Conservation (phyloP, 1,140 invertebrate genomes). For the Drosophila virilis region DNA sequence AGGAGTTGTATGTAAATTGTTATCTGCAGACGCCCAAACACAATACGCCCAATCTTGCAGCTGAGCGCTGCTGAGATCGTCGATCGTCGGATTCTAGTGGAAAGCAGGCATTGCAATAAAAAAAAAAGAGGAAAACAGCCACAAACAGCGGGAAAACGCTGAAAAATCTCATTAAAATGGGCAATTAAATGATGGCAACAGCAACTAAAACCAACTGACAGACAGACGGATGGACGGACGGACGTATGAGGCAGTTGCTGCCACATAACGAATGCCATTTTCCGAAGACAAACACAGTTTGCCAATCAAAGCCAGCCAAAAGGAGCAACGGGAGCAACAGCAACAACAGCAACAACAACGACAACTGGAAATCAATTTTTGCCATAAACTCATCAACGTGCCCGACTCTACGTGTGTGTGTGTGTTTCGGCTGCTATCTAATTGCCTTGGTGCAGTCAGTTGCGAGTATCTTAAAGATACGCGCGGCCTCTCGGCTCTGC, state of each 20-base stretch:
- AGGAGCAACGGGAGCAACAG: conserved; percentile 38
- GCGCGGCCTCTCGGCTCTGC: conserved; percentile 13
- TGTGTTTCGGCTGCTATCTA: conserved; percentile 66
- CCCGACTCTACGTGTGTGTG: conserved; percentile 23
- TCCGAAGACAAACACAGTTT: conserved; percentile 50
- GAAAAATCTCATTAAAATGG: conserved; percentile 80
- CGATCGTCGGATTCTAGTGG: conserved; percentile 49
- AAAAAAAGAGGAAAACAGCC: background rate
- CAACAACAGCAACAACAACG: conserved; percentile 36
- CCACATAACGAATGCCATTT: conserved; percentile 65
- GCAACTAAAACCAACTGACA: conserved; percentile 71
- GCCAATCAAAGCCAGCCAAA: conserved; percentile 44
- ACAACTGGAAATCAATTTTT: conserved; percentile 82
- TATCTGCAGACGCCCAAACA: conserved; percentile 71
- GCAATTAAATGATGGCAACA: conserved; percentile 78
- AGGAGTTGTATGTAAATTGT: conserved; percentile 63
- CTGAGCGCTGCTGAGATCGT: conserved; percentile 13
- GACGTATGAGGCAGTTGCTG: conserved; percentile 8
- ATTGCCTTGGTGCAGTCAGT: conserved; percentile 70
- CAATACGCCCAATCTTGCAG: conserved; percentile 58
- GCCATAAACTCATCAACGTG: conserved; percentile 79
- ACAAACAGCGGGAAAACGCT: conserved; percentile 38
- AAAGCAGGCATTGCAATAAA: conserved; percentile 52
- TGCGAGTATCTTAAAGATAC: conserved; percentile 65
- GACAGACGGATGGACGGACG: conserved; percentile 41